Evolutionary conservation across 2,888 invertebrate genomes (phyloP).

Genomic region (Spodoptera picta): DNA sequence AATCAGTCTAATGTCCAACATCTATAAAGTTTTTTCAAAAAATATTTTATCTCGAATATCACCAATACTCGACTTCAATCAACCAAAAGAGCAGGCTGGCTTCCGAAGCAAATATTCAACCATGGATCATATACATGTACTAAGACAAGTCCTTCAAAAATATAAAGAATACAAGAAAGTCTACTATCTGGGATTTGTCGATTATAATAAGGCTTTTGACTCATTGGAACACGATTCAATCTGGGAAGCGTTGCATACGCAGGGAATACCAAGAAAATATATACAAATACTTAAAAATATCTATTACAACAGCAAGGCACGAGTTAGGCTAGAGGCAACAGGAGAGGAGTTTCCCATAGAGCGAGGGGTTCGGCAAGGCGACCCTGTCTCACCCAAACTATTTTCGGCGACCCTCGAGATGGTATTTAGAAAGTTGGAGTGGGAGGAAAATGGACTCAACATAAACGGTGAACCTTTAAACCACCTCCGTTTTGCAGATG

Average conservation of each 20-base stretch:
- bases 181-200: conserved; percentile 10
- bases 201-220: neutral
- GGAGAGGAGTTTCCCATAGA: neutral
- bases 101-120: conserved; percentile 41
- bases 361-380: conserved; percentile 44
- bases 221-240: neutral
- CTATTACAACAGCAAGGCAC: no score
- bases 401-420: conserved; percentile 32
- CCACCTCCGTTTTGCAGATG: no score
- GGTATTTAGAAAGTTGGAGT: conserved; percentile 2
- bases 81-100: conserved; percentile 45
- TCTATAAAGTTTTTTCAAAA: conserved; percentile 36
- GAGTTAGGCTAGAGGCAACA: no score
- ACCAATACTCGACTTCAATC: conserved; percentile 13
- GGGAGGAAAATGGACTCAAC: neutral
- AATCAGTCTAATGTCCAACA: conserved; percentile 34
- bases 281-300: no score
- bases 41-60: conserved; percentile 36
- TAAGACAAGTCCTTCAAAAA: conserved; percentile 27
- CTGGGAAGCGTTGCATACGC: conserved; percentile 6
- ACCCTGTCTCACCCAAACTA: conserved; percentile 43
- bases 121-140: conserved; percentile 44
- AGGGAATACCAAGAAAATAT: no score
- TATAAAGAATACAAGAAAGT: conserved; percentile 33
- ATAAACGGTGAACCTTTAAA: neutral